Conservation (phyloP, 1,140 invertebrate genomes). For the Plectrocnemia conspersa region DNA sequence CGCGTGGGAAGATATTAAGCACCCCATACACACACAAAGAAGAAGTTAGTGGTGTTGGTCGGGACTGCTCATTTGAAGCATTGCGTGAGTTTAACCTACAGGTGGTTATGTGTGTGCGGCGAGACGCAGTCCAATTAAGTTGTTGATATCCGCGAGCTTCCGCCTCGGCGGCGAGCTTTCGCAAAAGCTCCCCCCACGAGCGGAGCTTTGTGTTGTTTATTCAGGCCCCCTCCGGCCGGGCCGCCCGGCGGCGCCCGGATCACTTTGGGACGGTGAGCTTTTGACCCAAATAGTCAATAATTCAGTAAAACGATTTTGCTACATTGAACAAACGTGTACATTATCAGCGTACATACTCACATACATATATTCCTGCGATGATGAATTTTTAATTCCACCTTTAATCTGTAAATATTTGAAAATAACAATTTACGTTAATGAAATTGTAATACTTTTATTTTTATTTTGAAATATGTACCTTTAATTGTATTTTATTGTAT, state of each 20-base stretch:
- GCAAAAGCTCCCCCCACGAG: slow-evolving; percentile 12
- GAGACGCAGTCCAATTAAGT: slow-evolving; percentile 21
- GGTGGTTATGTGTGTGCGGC: slow-evolving; percentile 19
- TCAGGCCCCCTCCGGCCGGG: slow-evolving; percentile 1
- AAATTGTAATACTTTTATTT: no score
- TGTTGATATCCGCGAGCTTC: slow-evolving; percentile 23
- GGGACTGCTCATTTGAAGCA: not conserved
- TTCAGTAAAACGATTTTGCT: slow-evolving; percentile 18
- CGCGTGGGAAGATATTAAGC: no score
- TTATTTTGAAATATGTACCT: no score
- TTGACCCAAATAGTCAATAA: slow-evolving; percentile 25
- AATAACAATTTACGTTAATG: no score
- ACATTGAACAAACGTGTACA: not conserved
- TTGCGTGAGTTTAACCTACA: slow-evolving; percentile 5
- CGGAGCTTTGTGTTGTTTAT: slow-evolving; percentile 26
- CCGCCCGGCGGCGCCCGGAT: slow-evolving; percentile 7
- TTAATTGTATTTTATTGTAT: no score
- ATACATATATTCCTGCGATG: no score
- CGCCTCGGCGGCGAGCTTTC: slow-evolving; percentile 9
- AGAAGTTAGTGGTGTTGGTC: not conserved
- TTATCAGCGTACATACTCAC: no score
- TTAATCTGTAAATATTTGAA: no score
- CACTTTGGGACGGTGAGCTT: slow-evolving; percentile 19
- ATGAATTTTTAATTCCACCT: no score
- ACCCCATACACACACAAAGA: not conserved